Evolutionary conservation across 23 tunicate species (phyloP).

Genomic region (Diplosoma virens): DNA sequence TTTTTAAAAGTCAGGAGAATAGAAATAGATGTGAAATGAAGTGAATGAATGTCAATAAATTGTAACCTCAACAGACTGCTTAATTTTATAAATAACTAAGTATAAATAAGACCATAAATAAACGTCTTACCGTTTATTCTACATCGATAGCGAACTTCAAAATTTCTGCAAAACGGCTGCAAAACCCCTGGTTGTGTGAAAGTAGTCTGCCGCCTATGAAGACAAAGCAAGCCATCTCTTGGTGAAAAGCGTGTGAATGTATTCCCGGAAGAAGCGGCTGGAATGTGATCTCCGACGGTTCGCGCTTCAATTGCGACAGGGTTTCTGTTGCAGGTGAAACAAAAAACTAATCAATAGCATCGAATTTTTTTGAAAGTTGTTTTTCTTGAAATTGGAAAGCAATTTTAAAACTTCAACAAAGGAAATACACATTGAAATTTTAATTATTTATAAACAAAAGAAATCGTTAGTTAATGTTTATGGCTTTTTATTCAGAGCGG

Average conservation of each 20-base stretch:
- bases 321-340: conserved; percentile 15
- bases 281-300: not conserved
- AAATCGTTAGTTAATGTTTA: too few species aligned
- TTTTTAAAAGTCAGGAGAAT: too few species aligned
- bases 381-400: too few species aligned
- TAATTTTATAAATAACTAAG: too few species aligned
- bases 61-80: too few species aligned
- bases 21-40: too few species aligned
- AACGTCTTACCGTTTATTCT: conserved; percentile 10
- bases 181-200: not conserved
- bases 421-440: too few species aligned
- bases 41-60: too few species aligned
- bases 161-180: conserved; percentile 3
- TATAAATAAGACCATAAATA: not conserved
- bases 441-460: too few species aligned
- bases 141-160: conserved; percentile 25
- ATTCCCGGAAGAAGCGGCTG: not conserved
- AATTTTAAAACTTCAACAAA: too few species aligned
- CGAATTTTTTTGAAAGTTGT: not conserved
- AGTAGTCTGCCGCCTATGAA: not conserved
- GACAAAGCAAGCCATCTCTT: not conserved
- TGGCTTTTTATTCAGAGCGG: too few species aligned
- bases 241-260: not conserved
- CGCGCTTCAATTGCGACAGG: conserved; percentile 17
- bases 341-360: not conserved